Evolutionary conservation across 2,888 invertebrate genomes (phyloP), one percentile per base, ranked within the genome.

Genomic region (Pycnomerus fuliginosus): DNA sequence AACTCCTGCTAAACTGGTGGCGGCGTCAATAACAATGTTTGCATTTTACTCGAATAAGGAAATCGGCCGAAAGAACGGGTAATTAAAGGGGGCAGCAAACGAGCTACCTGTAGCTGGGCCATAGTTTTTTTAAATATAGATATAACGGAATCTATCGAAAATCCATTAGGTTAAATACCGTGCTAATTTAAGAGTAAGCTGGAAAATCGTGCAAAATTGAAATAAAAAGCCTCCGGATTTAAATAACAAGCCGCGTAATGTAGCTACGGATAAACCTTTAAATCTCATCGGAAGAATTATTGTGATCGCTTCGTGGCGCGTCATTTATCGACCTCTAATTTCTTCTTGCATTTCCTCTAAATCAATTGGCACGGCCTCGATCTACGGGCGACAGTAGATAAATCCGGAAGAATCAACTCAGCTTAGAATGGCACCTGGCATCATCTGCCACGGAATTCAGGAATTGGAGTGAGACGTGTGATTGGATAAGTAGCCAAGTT

Each of bases 161-260:
- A 69, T 61, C 68, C 67, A 69, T 69, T 69, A 66, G 59, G 61
- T 60, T 67, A 67, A 67, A 69, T 61, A 60, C 65, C 60, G 64
- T 65, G 68, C 65, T 69, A 69, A 69, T 68, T 68, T 67, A 68
- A 68, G 66, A 61, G 64, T 68, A 67, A 67, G 64, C 65, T 64
- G 59, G 59, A 61, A 60, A 62, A 64, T 65, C 62, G 67, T 57
- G 60, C 64, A 62, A 68, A 68, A 69, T 69, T 69, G 69, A 70
- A 69, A 68, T 69, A 70, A 68, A 71, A 71, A 70, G 64, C 69
- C 62, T 40, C 46, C 43, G 67, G 67, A 68, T 69, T 66, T 66
- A 66, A 65, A 65, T 62, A 65, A 63, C 67, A 67, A 67, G 63
- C 65, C 61, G 57, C 58, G 60, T 61, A 62, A 62, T 62, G 58